A percentile compares a stretch with the other conserved stretches of the same genome.
phyloP scores from a whole-genome alignment of 2,797 vertebrate species.

The Sebastes hopkinsi region DNA sequence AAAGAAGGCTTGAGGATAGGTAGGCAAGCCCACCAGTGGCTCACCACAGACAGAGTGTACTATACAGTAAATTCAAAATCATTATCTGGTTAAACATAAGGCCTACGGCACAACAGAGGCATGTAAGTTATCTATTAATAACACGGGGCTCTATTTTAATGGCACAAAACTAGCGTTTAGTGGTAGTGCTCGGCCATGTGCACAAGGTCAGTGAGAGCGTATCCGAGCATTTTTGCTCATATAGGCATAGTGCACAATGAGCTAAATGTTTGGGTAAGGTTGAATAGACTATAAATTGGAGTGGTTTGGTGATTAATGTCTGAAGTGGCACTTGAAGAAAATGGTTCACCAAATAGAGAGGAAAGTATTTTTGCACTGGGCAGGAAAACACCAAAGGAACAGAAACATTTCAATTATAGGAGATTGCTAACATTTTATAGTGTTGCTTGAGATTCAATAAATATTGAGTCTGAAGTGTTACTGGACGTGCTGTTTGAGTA shows the following conservation, averaged over 20 bases:
- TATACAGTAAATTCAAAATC: slow-evolving; percentile 36
- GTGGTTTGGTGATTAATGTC: slow-evolving; percentile 24
- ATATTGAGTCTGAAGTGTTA: background rate
- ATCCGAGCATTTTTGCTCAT: slow-evolving; percentile 2
- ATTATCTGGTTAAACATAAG: slow-evolving; percentile 40
- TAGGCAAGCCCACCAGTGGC: slow-evolving; percentile 25
- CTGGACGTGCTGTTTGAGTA: background rate
- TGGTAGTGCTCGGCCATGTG: background rate
- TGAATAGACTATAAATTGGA: background rate
- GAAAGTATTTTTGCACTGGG: background rate
- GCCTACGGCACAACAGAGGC: slow-evolving; percentile 12
- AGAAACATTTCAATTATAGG: background rate
- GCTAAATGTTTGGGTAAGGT: background rate
- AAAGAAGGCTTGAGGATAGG: slow-evolving; percentile 22
- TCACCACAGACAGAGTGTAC: slow-evolving; percentile 11
- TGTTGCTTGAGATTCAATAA: background rate
- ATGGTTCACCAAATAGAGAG: slow-evolving; percentile 10
- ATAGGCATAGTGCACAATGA: background rate
- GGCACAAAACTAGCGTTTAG: slow-evolving; percentile 6
- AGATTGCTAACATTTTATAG: background rate
- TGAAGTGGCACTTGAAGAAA: slow-evolving; percentile 4
- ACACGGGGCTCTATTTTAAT: slow-evolving; percentile 11
- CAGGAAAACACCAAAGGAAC: background rate
- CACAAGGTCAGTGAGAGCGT: slow-evolving; percentile 1
- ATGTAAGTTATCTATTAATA: slow-evolving; percentile 38